phyloP scores from a whole-genome alignment of 2,888 invertebrate genomes.

The Alloplasta piceator region DNA sequence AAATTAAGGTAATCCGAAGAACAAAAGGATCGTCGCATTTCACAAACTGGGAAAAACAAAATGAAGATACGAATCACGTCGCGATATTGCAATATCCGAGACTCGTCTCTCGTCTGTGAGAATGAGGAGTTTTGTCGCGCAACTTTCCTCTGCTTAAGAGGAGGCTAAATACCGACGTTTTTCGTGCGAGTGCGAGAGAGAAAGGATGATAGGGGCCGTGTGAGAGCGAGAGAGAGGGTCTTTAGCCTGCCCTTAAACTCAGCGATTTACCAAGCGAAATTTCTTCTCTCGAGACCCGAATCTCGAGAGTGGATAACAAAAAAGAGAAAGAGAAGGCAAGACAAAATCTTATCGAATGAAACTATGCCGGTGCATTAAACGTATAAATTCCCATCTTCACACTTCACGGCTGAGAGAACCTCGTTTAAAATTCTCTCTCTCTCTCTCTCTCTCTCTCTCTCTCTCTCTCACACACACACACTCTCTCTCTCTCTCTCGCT shows the following conservation, averaged over 20 bases:
- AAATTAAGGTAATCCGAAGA: background rate
- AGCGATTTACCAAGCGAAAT: constrained; percentile 33
- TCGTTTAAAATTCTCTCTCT: background rate
- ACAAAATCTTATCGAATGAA: background rate
- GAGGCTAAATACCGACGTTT: constrained; percentile 41
- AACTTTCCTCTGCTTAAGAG: no score
- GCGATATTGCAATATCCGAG: constrained; percentile 57
- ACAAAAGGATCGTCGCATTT: constrained; percentile 1
- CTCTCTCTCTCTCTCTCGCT: constrained; percentile 1
- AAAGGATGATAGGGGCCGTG: no score
- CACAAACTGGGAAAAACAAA: background rate
- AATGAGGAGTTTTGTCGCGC: constrained; percentile 56
- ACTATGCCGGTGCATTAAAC: background rate
- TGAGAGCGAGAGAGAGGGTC: no score
- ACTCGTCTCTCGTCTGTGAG: constrained; percentile 47
- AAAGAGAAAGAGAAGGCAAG: background rate
- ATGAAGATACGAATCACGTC: constrained; percentile 19
- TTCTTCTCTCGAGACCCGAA: background rate
- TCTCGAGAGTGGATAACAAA: background rate
- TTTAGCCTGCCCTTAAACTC: background rate
- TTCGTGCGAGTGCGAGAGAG: no score
- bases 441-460: background rate
- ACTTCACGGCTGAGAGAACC: constrained; percentile 19
- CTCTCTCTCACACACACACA: no score
- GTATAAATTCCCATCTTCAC: constrained; percentile 6